Conservation (phyloP, 2,888 invertebrate species). For the Lypha dubia region DNA sequence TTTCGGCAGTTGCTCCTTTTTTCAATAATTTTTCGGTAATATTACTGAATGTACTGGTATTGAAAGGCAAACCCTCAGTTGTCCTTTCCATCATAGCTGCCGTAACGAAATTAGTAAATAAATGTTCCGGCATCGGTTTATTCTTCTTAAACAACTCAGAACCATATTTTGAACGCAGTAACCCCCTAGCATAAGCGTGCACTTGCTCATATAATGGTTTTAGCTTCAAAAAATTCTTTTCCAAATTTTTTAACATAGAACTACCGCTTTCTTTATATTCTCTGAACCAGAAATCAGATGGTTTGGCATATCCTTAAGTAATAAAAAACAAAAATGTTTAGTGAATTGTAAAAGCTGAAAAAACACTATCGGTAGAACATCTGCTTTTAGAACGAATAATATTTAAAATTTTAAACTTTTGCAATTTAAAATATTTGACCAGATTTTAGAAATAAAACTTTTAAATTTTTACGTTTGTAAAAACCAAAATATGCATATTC, state of each 20-base stretch:
- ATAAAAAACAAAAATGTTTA: background rate
- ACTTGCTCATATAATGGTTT: constrained; percentile 80
- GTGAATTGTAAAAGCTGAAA: too few relatives aligned
- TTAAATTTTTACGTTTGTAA: too few relatives aligned
- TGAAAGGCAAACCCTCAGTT: constrained; percentile 85
- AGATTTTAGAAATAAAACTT: too few relatives aligned
- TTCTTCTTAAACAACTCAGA: constrained; percentile 74
- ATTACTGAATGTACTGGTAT: constrained; percentile 87
- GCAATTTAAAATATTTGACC: too few relatives aligned
- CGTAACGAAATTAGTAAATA: constrained; percentile 80
- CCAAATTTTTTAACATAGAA: constrained; percentile 77
- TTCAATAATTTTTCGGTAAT: constrained; percentile 89
- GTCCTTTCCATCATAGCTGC: constrained; percentile 83
- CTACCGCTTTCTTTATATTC: constrained; percentile 85
- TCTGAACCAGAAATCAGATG: constrained; percentile 88
- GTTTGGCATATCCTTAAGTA: constrained; percentile 74
- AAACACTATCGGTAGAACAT: too few relatives aligned
- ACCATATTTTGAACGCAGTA: constrained; percentile 78
- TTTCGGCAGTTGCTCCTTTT: constrained; percentile 88
- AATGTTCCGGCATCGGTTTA: constrained; percentile 79
- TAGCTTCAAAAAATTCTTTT: constrained; percentile 75
- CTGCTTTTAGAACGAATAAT: too few relatives aligned
- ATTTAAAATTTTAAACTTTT: too few relatives aligned
- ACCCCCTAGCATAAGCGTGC: constrained; percentile 80
- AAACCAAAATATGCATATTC: too few relatives aligned